Conservation (phyloP, 2,113 vertebrate species). For the Caranx melampygus region DNA sequence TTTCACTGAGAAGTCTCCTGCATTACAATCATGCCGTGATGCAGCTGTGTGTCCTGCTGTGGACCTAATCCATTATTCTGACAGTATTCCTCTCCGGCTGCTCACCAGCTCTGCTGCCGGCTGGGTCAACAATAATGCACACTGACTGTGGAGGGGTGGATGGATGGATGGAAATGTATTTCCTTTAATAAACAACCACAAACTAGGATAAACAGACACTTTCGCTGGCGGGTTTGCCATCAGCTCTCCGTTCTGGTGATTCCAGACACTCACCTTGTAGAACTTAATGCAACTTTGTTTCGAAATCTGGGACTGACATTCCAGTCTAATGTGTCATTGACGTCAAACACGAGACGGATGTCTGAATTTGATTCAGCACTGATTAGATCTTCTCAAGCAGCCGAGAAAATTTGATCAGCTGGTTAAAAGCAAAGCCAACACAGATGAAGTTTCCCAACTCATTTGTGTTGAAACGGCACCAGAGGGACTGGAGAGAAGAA, state of each 20-base stretch:
- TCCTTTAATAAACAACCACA: slow-evolving; percentile 30
- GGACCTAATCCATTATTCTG: slow-evolving; percentile 60
- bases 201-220: slow-evolving; percentile 32
- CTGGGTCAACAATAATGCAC: slow-evolving; percentile 40
- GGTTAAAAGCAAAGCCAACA: neutral
- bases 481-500: neutral
- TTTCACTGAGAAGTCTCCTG: slow-evolving; percentile 61
- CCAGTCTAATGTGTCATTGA: neutral
- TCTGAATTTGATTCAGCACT: neutral
- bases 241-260: slow-evolving; percentile 8
- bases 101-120: slow-evolving; percentile 25
- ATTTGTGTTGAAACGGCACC: neutral
- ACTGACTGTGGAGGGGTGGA: slow-evolving; percentile 23
- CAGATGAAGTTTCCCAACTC: neutral
- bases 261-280: slow-evolving; percentile 32
- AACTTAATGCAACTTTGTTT: slow-evolving; percentile 1
- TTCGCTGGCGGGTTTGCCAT: slow-evolving; percentile 26
- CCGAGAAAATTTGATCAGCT: neutral
- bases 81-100: slow-evolving; percentile 39
- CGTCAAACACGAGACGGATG: neutral
- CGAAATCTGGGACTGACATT: slow-evolving; percentile 22
- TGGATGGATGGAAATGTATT: slow-evolving; percentile 22
- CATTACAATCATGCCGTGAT: slow-evolving; percentile 50
- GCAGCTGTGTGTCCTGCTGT: slow-evolving; percentile 56
- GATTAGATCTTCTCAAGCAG: slow-evolving; percentile 12